Base-by-base conservation (phyloP, 2,113 vertebrate species). In the Sigmodon hispidus region DNA sequence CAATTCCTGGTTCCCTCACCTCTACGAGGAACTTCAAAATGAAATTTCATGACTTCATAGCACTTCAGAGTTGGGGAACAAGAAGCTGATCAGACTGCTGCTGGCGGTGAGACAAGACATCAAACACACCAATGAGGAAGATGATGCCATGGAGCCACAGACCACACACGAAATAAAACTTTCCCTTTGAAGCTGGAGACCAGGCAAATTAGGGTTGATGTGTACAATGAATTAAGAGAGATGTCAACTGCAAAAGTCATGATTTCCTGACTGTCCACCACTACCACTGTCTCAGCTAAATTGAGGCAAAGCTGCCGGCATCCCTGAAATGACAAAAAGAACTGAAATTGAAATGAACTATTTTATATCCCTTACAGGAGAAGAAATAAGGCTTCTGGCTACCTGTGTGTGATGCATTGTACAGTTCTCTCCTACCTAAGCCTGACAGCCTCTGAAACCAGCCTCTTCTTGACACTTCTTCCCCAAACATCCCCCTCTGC, bases 41-140 rank as follows among this genome's bases (percentile, higher is more conserved):
- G n/a, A 79, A 95, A 90, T 70, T 43, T 52, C 76, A 59, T 34
- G 17, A 57, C 21, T n/a, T n/a, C n/a, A 61, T 67, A 84, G 73
- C 9, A 3, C 52, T 72, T 24, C 55, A 50, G 43, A 16, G 11
- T 2, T n/a, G 29, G 31, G 31, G 45, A 79, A 81, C 0, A 15
- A 63, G 52, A 55, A 34, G 1, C 22, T 67, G 75, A 17, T 67
- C 29, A 0, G 43, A 83, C 9, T 10, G 85, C 43, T 88, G 79
- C 59, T 61, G 67, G 31, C 7, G 16, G 45, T 8, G 34, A 69
- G 34, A 36, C 67, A 75, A 79, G 57, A 40, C 7, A 29, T 0
- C 1, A 6, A 69, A 40, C 31, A 45, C 52, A 31, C 15, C 50
- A 16, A 69, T 65, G 75, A 88, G 21, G 7, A 87, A 63, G 24